phyloP scores from a whole-genome alignment of 2,888 invertebrate genomes.

The Caenorhabditis sinica region DNA sequence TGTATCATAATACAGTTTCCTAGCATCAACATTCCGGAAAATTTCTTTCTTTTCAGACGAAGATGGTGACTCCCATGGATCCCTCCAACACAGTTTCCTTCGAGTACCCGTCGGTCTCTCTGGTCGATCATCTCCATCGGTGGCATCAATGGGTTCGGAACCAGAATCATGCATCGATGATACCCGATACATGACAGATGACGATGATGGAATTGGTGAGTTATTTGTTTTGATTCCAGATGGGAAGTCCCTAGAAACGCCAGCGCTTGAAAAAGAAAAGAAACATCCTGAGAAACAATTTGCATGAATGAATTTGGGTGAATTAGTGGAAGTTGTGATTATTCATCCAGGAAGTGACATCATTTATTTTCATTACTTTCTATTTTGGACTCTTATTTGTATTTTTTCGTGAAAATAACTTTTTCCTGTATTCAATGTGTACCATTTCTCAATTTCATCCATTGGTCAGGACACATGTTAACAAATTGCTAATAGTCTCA shows the following conservation, averaged over 20 bases:
- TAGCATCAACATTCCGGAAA: background rate
- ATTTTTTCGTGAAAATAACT: background rate
- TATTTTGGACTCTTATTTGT: slow-evolving; percentile 7
- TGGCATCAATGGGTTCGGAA: slow-evolving; percentile 78
- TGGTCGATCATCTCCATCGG: slow-evolving; percentile 75
- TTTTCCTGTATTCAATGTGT: slow-evolving; percentile 2
- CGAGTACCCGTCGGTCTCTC: slow-evolving; percentile 71
- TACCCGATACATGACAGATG: slow-evolving; percentile 71
- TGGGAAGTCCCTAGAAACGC: no score
- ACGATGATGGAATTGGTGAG: slow-evolving; percentile 73
- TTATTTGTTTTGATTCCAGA: slow-evolving; percentile 11
- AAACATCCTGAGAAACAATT: slow-evolving; percentile 44
- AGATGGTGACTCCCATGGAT: slow-evolving; percentile 67
- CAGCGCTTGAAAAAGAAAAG: background rate
- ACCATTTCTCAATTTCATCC: slow-evolving; percentile 20
- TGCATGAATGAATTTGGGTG: slow-evolving; percentile 40
- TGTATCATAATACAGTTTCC: background rate
- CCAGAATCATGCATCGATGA: slow-evolving; percentile 80
- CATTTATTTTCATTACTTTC: slow-evolving; percentile 18
- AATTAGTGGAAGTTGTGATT: slow-evolving; percentile 35
- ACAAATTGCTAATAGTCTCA: slow-evolving; percentile 40
- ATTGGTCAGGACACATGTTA: slow-evolving; percentile 28
- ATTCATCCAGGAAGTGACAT: slow-evolving; percentile 43
- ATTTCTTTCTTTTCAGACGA: slow-evolving; percentile 64
- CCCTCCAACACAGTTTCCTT: slow-evolving; percentile 70